Evolutionary conservation across 2,113 vertebrate genomes (phyloP).

Genomic region (Genyomyrus donnyi): DNA sequence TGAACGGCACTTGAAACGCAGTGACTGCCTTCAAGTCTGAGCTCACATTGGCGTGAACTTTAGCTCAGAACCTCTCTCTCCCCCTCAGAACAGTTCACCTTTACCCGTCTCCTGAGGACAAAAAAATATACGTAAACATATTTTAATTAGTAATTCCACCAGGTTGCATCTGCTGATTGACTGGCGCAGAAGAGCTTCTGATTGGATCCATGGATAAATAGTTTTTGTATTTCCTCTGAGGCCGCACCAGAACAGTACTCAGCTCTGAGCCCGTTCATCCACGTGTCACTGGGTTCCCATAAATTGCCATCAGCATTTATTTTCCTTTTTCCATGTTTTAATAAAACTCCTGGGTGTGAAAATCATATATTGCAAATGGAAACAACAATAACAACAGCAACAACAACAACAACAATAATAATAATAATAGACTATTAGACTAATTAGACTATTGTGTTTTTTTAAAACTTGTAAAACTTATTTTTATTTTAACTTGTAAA

Average conservation of each 20-base stretch:
- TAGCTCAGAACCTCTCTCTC: not conserved
- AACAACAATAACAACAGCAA: not conserved
- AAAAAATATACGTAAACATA: not conserved
- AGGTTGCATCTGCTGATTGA: not conserved
- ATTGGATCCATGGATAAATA: slow-evolving; percentile 25
- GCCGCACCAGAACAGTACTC: not conserved
- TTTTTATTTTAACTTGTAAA: not conserved
- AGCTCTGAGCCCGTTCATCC: not conserved
- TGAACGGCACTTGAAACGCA: not conserved
- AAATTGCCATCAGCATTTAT: slow-evolving; percentile 17
- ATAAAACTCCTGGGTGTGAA: slow-evolving; percentile 20
- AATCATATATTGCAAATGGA: not conserved
- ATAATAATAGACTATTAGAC: not conserved
- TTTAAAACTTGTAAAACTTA: not conserved
- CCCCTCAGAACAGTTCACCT: not conserved
- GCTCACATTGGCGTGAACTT: not conserved
- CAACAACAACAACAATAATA: not conserved
- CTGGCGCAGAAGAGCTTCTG: not conserved
- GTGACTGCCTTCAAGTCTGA: not conserved
- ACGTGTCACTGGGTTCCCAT: not conserved
- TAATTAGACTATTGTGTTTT: not conserved
- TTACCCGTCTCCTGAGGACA: not conserved
- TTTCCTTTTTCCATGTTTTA: slow-evolving; percentile 8
- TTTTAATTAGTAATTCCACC: not conserved
- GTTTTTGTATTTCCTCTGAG: slow-evolving; percentile 1